These are phyloP conservation scores for Malurus melanocephalus DNA, from an alignment of 2,113 vertebrate genomes.

Conservation along the genomic window DNA sequence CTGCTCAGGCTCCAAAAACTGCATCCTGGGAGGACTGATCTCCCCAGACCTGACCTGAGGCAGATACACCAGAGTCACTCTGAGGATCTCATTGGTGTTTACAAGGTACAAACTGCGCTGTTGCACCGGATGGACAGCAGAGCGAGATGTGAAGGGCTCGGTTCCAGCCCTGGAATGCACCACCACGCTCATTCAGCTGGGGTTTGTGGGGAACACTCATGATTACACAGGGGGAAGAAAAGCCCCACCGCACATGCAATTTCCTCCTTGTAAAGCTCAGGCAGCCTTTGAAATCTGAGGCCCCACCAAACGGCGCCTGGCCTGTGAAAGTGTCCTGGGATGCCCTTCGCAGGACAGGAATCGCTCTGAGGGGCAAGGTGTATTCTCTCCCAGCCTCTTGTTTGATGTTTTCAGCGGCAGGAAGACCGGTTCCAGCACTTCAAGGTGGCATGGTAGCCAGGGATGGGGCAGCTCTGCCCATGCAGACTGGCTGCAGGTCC, in stretches of 20 bases:
- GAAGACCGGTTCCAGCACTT: not conserved
- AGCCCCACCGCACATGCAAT: conserved; percentile 42
- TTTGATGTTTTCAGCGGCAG: not conserved
- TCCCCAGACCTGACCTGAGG: not conserved
- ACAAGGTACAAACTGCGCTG: not conserved
- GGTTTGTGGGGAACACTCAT: conserved; percentile 31
- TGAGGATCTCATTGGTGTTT: not conserved
- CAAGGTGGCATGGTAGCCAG: rapidly evolving
- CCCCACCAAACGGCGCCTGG: conserved; percentile 1
- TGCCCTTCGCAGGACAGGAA: not conserved
- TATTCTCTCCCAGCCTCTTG: not conserved
- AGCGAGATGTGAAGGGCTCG: not conserved
- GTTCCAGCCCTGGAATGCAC: not conserved
- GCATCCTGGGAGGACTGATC: rapidly evolving
- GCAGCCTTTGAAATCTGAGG: conserved; percentile 62
- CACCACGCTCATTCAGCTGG: not conserved
- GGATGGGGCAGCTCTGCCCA: not conserved
- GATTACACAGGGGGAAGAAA: conserved; percentile 44
- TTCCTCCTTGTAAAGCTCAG: conserved; percentile 56
- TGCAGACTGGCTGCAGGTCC: not conserved
- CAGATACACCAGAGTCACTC: not conserved
- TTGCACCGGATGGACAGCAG: conserved; percentile 23
- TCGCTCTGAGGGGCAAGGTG: not conserved
- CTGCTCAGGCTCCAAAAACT: not conserved
- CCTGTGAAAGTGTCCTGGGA: conserved; percentile 51